These are phyloP conservation scores for Pipistrellus nathusii DNA, from an alignment of 2,797 vertebrate genomes.

Conservation along the genomic window DNA sequence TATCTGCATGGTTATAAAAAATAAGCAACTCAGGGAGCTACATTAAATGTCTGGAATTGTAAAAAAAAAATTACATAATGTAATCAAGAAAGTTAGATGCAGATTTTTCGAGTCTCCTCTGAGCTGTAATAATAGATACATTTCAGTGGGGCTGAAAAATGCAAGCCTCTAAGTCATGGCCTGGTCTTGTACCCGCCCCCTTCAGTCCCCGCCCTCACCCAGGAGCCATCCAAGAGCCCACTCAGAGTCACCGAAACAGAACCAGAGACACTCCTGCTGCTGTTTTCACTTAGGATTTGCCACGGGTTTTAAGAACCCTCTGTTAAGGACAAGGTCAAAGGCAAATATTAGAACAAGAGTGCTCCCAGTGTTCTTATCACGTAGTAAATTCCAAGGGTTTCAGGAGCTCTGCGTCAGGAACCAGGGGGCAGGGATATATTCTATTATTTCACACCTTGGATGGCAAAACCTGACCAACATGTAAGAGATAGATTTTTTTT, in stretches of 20 bases:
- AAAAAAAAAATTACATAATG: not conserved
- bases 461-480: conserved; percentile 1
- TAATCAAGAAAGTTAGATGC: not conserved
- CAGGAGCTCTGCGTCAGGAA: not conserved
- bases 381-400: not conserved
- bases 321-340: not conserved
- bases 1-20: not conserved
- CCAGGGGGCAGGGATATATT: not conserved
- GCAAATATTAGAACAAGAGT: not conserved
- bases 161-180: not conserved
- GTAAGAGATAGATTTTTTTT: conserved; percentile 7
- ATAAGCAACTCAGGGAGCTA: not conserved
- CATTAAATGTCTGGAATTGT: not conserved
- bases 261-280: not conserved
- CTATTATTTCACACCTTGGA: not conserved
- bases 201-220: not conserved
- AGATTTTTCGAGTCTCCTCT: not conserved
- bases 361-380: not conserved
- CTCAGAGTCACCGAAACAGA: not conserved
- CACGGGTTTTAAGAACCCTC: not conserved
- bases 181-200: not conserved
- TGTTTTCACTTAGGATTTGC: not conserved
- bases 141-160: not conserved
- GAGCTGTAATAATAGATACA: not conserved
- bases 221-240: not conserved